A percentile compares a stretch with the other conserved stretches of the same genome.
phyloP scores from a whole-genome alignment of 1,140 invertebrate species.

The Apis laboriosa region DNA sequence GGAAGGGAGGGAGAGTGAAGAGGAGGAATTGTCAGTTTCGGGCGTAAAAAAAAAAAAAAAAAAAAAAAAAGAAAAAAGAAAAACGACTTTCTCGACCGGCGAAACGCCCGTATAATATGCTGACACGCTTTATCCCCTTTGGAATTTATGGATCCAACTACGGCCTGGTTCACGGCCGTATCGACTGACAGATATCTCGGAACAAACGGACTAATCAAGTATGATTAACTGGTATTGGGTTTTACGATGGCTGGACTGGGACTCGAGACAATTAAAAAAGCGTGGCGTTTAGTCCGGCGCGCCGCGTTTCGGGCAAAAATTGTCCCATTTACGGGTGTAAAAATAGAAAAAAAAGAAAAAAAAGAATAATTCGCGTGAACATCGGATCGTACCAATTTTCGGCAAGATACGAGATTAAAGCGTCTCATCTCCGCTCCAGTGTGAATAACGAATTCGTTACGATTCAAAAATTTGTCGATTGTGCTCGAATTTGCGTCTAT shows the following conservation, averaged over 20 bases:
- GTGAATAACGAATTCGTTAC: conserved; percentile 8
- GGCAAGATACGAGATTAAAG: conserved; percentile 7
- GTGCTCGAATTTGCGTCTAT: not conserved
- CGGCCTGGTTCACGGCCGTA: conserved; percentile 22
- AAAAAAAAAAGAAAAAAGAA: not conserved
- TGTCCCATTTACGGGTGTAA: not conserved
- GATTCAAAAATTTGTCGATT: conserved; percentile 8
- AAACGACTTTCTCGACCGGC: not conserved
- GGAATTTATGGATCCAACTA: conserved; percentile 43
- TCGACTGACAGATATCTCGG: conserved; percentile 55
- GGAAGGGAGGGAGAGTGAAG: not conserved
- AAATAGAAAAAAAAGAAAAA: not conserved
- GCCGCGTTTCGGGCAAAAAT: not conserved
- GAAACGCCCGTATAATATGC: conserved; percentile 25
- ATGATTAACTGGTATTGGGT: conserved; percentile 49
- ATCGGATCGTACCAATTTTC: not conserved
- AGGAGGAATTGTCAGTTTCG: conserved; percentile 25
- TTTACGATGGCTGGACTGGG: not conserved
- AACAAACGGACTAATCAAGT: conserved; percentile 63
- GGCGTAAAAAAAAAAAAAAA: not conserved
- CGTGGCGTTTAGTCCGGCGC: not conserved
- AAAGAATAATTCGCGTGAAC: not conserved
- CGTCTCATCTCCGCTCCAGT: not conserved
- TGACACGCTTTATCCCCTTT: conserved; percentile 38
- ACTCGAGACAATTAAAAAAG: conserved; percentile 24